A percentile compares a stretch with the other conserved stretches of the same genome.
Evolutionary conservation across 1,140 invertebrate species (phyloP).

Genomic region (Trichonephila clavipes): DNA sequence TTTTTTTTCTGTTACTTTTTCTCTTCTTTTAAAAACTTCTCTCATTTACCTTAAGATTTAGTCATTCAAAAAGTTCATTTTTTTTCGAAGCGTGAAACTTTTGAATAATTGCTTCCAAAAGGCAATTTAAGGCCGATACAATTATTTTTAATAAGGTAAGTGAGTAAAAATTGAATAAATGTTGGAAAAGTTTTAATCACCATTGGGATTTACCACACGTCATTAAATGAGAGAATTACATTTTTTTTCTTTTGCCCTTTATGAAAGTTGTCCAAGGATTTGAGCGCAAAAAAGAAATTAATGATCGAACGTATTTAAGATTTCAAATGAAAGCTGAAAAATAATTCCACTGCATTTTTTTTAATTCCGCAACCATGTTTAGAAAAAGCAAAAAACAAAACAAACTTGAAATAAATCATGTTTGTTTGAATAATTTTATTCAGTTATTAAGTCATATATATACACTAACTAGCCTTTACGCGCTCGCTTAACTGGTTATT

Average conservation of each 20-base stretch:
- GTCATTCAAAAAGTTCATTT: not conserved
- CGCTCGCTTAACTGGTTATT: no score
- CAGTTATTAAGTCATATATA: no score
- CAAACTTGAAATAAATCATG: no score
- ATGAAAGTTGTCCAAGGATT: no score
- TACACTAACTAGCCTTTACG: no score
- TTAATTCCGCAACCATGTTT: no score
- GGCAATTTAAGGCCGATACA: not conserved
- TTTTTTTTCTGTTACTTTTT: not conserved
- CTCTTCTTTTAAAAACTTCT: not conserved
- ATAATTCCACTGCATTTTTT: no score
- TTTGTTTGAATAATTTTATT: no score
- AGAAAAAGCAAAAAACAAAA: no score
- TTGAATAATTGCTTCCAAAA: not conserved
- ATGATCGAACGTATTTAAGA: no score
- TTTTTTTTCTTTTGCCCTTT: not conserved
- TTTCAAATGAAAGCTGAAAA: no score
- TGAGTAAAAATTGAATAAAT: not conserved
- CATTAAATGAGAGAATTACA: not conserved
- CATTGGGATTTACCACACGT: not conserved
- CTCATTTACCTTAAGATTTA: not conserved
- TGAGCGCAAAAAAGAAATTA: no score
- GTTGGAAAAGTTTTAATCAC: not conserved
- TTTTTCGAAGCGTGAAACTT: not conserved
- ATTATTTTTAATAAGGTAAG: slow-evolving; percentile 1